A percentile compares a stretch with the other conserved stretches of the same genome.
Conservation (phyloP, 92 coral and sea anemone genomes). For the Porites lobata region DNA sequence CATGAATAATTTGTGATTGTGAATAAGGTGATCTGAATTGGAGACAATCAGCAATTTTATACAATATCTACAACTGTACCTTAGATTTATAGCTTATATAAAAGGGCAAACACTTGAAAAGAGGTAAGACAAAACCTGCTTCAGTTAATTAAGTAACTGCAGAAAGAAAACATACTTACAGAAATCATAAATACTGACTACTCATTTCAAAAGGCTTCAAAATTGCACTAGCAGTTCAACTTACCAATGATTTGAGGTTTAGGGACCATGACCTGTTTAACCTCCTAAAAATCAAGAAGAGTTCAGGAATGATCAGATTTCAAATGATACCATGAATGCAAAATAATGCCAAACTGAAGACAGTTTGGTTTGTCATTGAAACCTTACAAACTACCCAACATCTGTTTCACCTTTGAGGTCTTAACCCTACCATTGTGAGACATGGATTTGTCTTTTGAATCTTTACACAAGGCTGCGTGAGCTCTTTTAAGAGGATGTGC, state of each 20-base stretch:
- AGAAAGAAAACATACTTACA: neutral
- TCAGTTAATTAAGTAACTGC: neutral
- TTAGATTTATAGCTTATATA: neutral
- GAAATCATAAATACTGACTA: neutral
- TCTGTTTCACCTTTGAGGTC: too few species aligned
- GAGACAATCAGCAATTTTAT: neutral
- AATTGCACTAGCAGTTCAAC: neutral
- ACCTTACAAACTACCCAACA: too few species aligned
- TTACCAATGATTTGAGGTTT: slow-evolving; percentile 96
- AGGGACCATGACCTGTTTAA: slow-evolving; percentile 95
- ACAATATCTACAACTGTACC: too few species aligned
- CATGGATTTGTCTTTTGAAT: too few species aligned
- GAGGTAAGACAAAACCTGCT: neutral
- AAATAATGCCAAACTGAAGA: too few species aligned
- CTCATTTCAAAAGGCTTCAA: neutral
- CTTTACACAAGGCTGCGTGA: too few species aligned
- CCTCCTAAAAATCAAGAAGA: slow-evolving; percentile 67
- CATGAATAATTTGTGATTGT: neutral
- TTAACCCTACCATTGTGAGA: too few species aligned
- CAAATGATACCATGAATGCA: neutral
- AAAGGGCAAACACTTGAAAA: too few species aligned
- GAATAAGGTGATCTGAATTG: neutral
- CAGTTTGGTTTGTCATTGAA: too few species aligned
- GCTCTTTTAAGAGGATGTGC: too few species aligned
- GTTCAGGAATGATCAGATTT: neutral